Evolutionary conservation across 2,797 vertebrate species (phyloP).

Genomic region (Chelmon rostratus): DNA sequence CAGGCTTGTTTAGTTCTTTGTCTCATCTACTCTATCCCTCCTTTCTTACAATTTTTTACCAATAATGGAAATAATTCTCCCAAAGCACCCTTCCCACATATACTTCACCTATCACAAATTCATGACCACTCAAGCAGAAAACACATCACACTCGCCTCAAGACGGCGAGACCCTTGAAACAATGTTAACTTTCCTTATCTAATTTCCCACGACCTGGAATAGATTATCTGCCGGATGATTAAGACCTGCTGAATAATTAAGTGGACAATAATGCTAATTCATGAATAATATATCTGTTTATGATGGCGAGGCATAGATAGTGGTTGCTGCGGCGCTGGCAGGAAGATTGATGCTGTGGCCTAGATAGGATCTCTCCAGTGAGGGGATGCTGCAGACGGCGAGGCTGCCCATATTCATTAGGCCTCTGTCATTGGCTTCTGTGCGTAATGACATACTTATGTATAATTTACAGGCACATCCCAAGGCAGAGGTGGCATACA

Average conservation of each 20-base stretch:
- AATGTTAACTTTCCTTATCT: constrained; percentile 63
- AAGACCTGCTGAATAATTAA: constrained; percentile 84
- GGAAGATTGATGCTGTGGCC: constrained; percentile 80
- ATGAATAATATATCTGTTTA: constrained; percentile 83
- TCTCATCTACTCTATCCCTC: constrained; percentile 13
- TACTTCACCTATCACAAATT: constrained; percentile 35
- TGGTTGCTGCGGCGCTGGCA: constrained; percentile 57
- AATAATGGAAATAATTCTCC: constrained; percentile 5
- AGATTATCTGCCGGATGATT: constrained; percentile 75
- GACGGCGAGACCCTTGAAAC: constrained; percentile 50
- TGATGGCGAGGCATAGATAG: constrained; percentile 63
- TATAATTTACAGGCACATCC: constrained; percentile 73
- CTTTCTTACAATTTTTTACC: neutral
- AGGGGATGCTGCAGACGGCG: constrained; percentile 63
- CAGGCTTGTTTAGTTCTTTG: constrained; percentile 21
- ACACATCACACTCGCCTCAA: constrained; percentile 12
- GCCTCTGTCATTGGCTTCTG: constrained; percentile 55
- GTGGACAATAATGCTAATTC: constrained; percentile 81
- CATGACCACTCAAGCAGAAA: constrained; percentile 24
- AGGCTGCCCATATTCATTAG: constrained; percentile 73
- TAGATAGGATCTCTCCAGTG: constrained; percentile 69
- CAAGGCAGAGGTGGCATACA: constrained; percentile 56
- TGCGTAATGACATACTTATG: constrained; percentile 70
- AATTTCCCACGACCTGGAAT: constrained; percentile 72
- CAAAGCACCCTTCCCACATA: constrained; percentile 13